Evolutionary conservation across 2,797 vertebrate species (phyloP).

Genomic region (Fundulus diaphanus): DNA sequence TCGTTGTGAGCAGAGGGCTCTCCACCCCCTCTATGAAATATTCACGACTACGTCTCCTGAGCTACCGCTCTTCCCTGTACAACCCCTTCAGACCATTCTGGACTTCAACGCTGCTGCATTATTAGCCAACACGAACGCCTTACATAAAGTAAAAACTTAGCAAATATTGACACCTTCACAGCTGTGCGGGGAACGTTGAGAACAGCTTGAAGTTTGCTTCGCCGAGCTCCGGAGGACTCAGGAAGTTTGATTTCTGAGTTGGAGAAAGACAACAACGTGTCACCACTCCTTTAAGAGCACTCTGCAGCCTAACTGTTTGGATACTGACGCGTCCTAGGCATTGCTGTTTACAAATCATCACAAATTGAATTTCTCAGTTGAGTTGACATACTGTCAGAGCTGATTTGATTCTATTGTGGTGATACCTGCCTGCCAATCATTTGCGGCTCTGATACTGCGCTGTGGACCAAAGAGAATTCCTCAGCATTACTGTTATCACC

Average conservation of each 20-base stretch:
- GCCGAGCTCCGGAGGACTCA: slow-evolving; percentile 74
- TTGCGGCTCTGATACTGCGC: slow-evolving; percentile 55
- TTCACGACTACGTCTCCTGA: slow-evolving; percentile 75
- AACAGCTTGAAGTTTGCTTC: slow-evolving; percentile 79
- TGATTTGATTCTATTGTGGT: slow-evolving; percentile 66
- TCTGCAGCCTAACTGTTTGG: slow-evolving; percentile 51
- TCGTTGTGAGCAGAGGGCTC: slow-evolving; percentile 57
- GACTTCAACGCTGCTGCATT: slow-evolving; percentile 58
- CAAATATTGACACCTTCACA: slow-evolving; percentile 73
- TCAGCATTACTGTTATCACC: slow-evolving; percentile 74
- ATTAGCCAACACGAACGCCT: slow-evolving; percentile 60
- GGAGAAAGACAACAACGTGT: slow-evolving; percentile 28
- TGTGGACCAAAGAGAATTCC: slow-evolving; percentile 65
- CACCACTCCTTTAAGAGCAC: slow-evolving; percentile 41
- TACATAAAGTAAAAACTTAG: slow-evolving; percentile 55
- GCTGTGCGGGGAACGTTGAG: slow-evolving; percentile 61
- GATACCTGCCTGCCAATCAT: slow-evolving; percentile 74
- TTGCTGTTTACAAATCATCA: slow-evolving; percentile 74
- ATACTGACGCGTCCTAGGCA: slow-evolving; percentile 58
- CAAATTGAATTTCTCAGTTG: slow-evolving; percentile 73
- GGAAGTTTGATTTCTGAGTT: slow-evolving; percentile 75
- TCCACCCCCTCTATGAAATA: slow-evolving; percentile 79
- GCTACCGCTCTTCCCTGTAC: slow-evolving; percentile 63
- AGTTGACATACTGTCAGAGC: slow-evolving; percentile 67
- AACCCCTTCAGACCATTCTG: slow-evolving; percentile 57